phyloP scores from a whole-genome alignment of 1,140 invertebrate genomes.

The Cyrtorhinus lividipennis region DNA sequence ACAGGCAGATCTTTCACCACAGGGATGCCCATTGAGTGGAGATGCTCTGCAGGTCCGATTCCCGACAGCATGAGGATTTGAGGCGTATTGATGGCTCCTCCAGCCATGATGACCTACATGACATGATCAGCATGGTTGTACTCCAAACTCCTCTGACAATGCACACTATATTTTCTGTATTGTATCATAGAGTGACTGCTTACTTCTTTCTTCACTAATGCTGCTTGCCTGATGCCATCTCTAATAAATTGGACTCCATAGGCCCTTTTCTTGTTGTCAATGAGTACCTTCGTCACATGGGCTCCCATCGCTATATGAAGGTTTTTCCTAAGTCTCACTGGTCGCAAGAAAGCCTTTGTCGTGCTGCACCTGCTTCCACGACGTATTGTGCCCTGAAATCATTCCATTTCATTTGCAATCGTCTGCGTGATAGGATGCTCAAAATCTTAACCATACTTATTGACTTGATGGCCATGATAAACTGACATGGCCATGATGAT shows the following conservation, averaged over 20 bases:
- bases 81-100: slow-evolving; percentile 63
- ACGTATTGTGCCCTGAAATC: slow-evolving; percentile 55
- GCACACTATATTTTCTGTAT: no score
- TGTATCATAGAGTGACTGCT: no score
- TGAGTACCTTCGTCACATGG: slow-evolving; percentile 54
- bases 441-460: no score
- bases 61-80: slow-evolving; percentile 79
- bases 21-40: slow-evolving; percentile 50
- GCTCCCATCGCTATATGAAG: slow-evolving; percentile 62
- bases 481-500: no score
- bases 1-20: slow-evolving; percentile 48
- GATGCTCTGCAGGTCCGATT: slow-evolving; percentile 60
- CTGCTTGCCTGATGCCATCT: slow-evolving; percentile 44
- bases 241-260: slow-evolving; percentile 60
- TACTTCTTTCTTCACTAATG: slow-evolving; percentile 57
- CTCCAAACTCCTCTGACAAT: no score
- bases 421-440: no score
- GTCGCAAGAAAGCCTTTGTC: slow-evolving; percentile 74
- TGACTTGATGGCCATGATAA: no score
- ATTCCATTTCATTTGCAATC: not conserved
- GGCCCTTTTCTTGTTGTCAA: slow-evolving; percentile 53
- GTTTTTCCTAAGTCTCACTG: slow-evolving; percentile 58
- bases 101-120: slow-evolving; percentile 46
- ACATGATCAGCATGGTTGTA: no score
- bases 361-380: slow-evolving; percentile 75